Evolutionary conservation across 1,140 invertebrate species (phyloP).

Genomic region (Tetragonula clypearis): DNA sequence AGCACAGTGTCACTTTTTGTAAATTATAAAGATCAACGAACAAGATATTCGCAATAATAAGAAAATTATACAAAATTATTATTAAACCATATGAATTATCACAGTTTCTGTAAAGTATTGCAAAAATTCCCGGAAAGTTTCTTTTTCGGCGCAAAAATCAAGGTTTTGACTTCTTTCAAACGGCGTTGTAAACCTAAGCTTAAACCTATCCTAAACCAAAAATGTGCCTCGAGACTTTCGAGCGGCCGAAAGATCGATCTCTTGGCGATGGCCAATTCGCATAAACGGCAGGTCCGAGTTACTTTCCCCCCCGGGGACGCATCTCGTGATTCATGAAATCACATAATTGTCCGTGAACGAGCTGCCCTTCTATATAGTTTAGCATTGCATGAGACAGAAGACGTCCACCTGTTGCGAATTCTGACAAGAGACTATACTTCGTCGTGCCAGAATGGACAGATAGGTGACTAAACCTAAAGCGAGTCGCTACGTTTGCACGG

Average conservation of each 20-base stretch:
- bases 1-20: too few species aligned
- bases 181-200: too few species aligned
- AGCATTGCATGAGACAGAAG: slow-evolving; percentile 39
- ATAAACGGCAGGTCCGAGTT: neutral
- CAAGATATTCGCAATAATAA: too few species aligned
- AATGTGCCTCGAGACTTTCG: too few species aligned
- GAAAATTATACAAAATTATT: too few species aligned
- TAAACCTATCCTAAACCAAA: too few species aligned
- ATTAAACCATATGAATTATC: too few species aligned
- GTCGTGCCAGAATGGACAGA: slow-evolving; percentile 36
- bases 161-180: too few species aligned
- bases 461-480: slow-evolving; percentile 51
- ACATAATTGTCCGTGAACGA: slow-evolving; percentile 71
- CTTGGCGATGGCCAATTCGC: neutral
- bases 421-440: slow-evolving; percentile 62
- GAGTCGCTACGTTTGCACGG: neutral
- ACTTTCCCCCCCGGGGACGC: neutral
- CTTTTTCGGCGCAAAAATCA: too few species aligned
- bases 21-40: too few species aligned
- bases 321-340: slow-evolving; percentile 60
- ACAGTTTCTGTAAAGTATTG: too few species aligned
- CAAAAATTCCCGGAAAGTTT: too few species aligned
- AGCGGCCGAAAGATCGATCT: neutral
- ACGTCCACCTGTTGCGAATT: slow-evolving; percentile 77
- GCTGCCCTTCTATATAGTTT: slow-evolving; percentile 23